phyloP scores from a whole-genome alignment of 2,888 invertebrate genomes.

The Bellardia bayeri region DNA sequence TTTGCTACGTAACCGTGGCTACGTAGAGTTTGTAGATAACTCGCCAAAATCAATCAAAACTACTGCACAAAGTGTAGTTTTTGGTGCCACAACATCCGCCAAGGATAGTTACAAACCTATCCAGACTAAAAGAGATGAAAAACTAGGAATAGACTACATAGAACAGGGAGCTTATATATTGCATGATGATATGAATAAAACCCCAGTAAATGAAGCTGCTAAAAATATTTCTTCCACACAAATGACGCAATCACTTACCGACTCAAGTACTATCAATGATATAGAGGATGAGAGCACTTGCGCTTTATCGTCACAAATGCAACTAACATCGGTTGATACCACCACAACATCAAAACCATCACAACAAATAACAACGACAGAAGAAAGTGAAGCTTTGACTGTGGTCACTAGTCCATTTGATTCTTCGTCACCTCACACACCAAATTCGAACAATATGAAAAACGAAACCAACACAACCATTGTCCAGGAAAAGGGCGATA shows the following conservation, averaged over 20 bases:
- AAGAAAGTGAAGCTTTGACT: slow-evolving; percentile 87
- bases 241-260: slow-evolving; percentile 80
- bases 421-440: slow-evolving; percentile 79
- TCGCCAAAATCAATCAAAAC: slow-evolving; percentile 63
- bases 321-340: slow-evolving; percentile 61
- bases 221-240: slow-evolving; percentile 64
- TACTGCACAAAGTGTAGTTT: slow-evolving; percentile 28
- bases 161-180: slow-evolving; percentile 85
- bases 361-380: slow-evolving; percentile 85
- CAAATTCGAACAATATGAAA: slow-evolving; percentile 74
- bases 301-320: slow-evolving; percentile 82
- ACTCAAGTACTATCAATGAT: slow-evolving; percentile 82
- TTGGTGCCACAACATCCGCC: not conserved
- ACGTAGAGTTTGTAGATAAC: slow-evolving; percentile 87
- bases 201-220: slow-evolving; percentile 84
- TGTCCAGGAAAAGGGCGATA: slow-evolving; percentile 74
- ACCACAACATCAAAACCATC: slow-evolving; percentile 47
- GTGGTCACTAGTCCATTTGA: slow-evolving; percentile 86
- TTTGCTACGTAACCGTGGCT: slow-evolving; percentile 87
- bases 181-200: slow-evolving; percentile 80
- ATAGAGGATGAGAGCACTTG: slow-evolving; percentile 87
- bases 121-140: slow-evolving; percentile 82
- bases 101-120: slow-evolving; percentile 54
- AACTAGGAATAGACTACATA: slow-evolving; percentile 86
- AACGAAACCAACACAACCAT: slow-evolving; percentile 30